Evolutionary conservation across 2,888 invertebrate genomes (phyloP).

Genomic region (Xestobium rufovillosum): DNA sequence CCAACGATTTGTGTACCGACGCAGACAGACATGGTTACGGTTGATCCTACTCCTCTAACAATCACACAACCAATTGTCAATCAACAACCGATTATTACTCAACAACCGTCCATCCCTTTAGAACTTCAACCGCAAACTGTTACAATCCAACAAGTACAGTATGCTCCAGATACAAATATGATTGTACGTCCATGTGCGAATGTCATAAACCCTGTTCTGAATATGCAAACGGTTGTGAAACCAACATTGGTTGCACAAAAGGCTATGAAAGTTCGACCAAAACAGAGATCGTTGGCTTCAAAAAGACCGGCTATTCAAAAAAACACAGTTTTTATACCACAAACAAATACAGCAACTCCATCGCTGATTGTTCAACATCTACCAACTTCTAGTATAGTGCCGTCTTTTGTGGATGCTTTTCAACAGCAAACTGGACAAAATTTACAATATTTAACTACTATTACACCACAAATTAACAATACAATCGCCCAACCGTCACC

Average conservation of each 20-base stretch:
- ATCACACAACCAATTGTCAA: constrained; percentile 8
- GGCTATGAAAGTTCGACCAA: constrained; percentile 26
- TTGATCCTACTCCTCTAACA: constrained; percentile 11
- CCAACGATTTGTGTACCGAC: background rate
- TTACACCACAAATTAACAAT: constrained; percentile 49
- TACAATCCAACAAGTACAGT: constrained; percentile 35
- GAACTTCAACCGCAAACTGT: constrained; percentile 34
- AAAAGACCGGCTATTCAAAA: constrained; percentile 20
- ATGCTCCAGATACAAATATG: constrained; percentile 32
- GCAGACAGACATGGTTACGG: too few relatives aligned
- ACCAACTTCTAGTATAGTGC: constrained; percentile 44
- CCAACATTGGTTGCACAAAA: constrained; percentile 31
- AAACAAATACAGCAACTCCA: constrained; percentile 37
- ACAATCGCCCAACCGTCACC: constrained; percentile 31
- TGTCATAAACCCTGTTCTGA: constrained; percentile 12
- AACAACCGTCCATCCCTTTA: constrained; percentile 19
- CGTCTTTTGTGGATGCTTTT: constrained; percentile 61
- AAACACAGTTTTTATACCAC: constrained; percentile 18
- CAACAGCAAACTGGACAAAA: constrained; percentile 64
- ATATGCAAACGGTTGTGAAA: constrained; percentile 33
- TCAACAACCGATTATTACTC: background rate
- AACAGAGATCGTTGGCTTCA: constrained; percentile 29
- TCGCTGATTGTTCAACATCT: constrained; percentile 62
- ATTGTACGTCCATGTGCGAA: constrained; percentile 20
- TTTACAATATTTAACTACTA: constrained; percentile 69